Evolutionary conservation across 2,888 invertebrate genomes (phyloP), one percentile per base, ranked within the genome.

Genomic region (Xestia rhomboidea): DNA sequence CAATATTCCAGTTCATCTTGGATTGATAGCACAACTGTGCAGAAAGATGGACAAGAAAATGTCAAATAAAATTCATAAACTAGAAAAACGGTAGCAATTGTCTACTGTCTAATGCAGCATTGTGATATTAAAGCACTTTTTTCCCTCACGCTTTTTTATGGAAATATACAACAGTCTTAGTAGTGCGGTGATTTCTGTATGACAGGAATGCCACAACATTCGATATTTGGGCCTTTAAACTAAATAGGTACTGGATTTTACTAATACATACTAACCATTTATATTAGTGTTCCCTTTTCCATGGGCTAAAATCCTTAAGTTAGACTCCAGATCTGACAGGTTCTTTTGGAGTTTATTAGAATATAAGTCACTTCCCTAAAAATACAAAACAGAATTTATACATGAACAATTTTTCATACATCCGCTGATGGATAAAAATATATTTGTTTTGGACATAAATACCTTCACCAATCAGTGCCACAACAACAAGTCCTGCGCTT

Each of bases 1-100:
- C 98, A 98, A 92, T 97, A 98, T 87, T 97, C 97, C 66, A 98
- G 94, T 95, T 98, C 98, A 95, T 98, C 98, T 83, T 97, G 97
- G 66, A 98, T 96, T 60, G 97, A 97, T 84, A 97, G 92, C 69
- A 98, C 97, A 68, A 97, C 98, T 98, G 92, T 54, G 94, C 21
- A 82, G 80, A 63, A 74, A 54, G 54, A 68, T n/a, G 10, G 34
- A 24, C 10, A 44, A 54, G n/a, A 8, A 30, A 60, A 57, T 49
- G 5, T 49, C 13, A 68, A 41, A 49, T 0, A 54, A 34, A 27
- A 49, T 38, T 24, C 5, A 60, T 4, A 24, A 41, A 7, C 8
- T 15, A 66, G 8, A 34, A 34, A 77, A 49, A 3, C 10, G 11
- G 11, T 7, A 30, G 38, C 44, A 6, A 44, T 76, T 24, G 4